phyloP scores from a whole-genome alignment of 2,888 invertebrate genomes.

The Idaea aversata region DNA sequence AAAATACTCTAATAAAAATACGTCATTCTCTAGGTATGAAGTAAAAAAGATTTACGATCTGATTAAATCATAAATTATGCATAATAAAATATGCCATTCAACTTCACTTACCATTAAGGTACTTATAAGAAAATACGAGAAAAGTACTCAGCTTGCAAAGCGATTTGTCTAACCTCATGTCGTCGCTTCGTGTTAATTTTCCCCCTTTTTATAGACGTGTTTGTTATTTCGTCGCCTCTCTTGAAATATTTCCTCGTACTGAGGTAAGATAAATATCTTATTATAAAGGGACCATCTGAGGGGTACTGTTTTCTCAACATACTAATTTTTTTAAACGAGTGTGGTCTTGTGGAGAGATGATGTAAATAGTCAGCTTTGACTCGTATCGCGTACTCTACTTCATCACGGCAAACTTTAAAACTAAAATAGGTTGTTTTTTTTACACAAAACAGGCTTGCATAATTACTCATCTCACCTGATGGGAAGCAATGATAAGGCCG shows the following conservation, averaged over 20 bases:
- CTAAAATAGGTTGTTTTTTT: too few relatives aligned
- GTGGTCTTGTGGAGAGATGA: too few relatives aligned
- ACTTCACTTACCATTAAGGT: neutral
- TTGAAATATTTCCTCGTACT: constrained; percentile 5
- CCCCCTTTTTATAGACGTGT: constrained; percentile 16
- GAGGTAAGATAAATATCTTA: constrained; percentile 4
- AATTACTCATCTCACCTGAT: too few relatives aligned
- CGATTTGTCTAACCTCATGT: neutral
- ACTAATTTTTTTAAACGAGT: too few relatives aligned
- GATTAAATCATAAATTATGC: neutral
- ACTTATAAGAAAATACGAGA: neutral
- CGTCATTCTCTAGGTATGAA: too few relatives aligned
- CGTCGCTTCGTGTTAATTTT: constrained; percentile 7
- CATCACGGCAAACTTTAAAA: too few relatives aligned
- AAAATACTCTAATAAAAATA: too few relatives aligned
- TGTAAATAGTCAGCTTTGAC: too few relatives aligned
- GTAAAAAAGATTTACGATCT: neutral
- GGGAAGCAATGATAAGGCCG: too few relatives aligned
- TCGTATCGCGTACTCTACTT: too few relatives aligned
- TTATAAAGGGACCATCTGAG: neutral
- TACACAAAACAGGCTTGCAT: too few relatives aligned
- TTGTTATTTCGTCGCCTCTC: constrained; percentile 18
- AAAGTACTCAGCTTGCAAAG: neutral
- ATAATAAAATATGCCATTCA: neutral
- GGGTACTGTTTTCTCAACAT: neutral